A percentile compares a stretch with the other conserved stretches of the same genome.
Evolutionary conservation across 1,140 invertebrate genomes (phyloP).

Genomic region (Drosophila pachea): DNA sequence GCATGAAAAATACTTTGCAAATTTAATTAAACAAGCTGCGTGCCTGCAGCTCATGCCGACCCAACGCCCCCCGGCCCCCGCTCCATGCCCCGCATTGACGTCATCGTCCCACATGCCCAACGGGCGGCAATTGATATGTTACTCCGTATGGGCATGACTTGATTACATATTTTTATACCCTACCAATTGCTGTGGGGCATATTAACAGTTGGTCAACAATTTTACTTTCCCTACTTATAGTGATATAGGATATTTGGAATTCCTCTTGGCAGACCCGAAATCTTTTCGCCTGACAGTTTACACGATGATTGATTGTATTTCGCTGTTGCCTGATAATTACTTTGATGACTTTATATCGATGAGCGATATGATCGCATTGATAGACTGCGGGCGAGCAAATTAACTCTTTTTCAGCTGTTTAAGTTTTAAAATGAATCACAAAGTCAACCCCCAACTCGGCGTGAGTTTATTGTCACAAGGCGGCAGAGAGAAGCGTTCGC

Average conservation of each 20-base stretch:
- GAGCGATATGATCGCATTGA: conserved; percentile 8
- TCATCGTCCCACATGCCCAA: conserved; percentile 36
- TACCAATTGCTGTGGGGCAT: not conserved
- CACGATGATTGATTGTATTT: not conserved
- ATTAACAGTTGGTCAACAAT: not conserved
- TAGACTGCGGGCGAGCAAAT: not conserved
- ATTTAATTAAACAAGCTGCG: conserved; percentile 63
- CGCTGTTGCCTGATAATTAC: not conserved
- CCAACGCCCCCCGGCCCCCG: too few relatives aligned
- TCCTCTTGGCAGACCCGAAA: not conserved
- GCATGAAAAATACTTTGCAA: conserved; percentile 68
- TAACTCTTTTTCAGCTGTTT: not conserved
- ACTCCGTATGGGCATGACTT: conserved; percentile 7
- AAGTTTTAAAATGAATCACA: not conserved
- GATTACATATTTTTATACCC: not conserved
- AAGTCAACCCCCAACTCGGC: too few relatives aligned
- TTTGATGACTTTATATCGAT: conserved; percentile 10
- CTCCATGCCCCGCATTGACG: conserved; percentile 34
- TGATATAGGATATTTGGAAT: not conserved
- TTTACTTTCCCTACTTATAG: not conserved
- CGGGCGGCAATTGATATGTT: conserved; percentile 5
- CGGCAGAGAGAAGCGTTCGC: too few relatives aligned
- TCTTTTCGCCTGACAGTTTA: not conserved
- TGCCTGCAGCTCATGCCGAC: conserved; percentile 14
- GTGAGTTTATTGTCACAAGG: too few relatives aligned